Evolutionary conservation across 2,113 vertebrate genomes (phyloP).

Genomic region (Pandion haliaetus): DNA sequence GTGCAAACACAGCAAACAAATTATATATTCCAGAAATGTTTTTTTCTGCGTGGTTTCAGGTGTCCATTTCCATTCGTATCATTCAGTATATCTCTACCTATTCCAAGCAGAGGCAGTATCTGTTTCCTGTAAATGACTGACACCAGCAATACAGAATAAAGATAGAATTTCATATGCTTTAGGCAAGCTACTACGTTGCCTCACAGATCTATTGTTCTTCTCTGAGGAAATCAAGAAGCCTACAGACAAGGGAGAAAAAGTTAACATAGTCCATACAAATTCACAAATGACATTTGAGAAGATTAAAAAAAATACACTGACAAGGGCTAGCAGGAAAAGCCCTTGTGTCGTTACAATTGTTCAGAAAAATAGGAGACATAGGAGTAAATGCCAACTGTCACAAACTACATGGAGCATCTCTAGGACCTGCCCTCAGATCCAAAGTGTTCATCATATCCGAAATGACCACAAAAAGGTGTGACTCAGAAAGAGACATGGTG

Average conservation of each 20-base stretch:
- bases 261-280: not conserved
- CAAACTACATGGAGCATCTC: not conserved
- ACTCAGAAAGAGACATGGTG: not conserved
- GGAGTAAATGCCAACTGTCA: not conserved
- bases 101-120: not conserved
- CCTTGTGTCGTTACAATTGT: not conserved
- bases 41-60: not conserved
- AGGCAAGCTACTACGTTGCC: not conserved
- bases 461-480: not conserved
- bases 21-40: not conserved
- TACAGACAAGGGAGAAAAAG: not conserved
- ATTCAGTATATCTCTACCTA: not conserved
- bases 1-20: not conserved
- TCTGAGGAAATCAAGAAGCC: not conserved
- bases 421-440: not conserved
- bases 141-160: not conserved
- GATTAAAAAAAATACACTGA: not conserved
- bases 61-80: not conserved
- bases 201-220: not conserved
- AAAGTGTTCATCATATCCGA: not conserved
- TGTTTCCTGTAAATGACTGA: not conserved
- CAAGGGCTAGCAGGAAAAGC: not conserved
- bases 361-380: not conserved
- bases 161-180: not conserved
- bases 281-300: not conserved